These are phyloP conservation scores for Poeciliopsis presidionis DNA, from an alignment of 2,797 vertebrate species.

Conservation along the genomic window DNA sequence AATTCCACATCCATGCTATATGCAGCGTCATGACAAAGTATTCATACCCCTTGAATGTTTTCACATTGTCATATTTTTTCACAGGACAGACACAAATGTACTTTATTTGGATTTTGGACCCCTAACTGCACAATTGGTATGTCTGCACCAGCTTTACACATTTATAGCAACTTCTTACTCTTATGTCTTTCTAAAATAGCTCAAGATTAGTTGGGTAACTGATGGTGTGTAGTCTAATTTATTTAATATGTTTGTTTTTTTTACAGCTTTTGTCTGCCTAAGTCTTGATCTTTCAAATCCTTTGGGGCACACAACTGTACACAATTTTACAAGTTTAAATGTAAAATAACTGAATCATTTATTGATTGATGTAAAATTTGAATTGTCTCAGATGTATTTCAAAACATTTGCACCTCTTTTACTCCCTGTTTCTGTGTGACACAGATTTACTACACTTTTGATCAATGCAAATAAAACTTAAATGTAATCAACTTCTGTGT, in stretches of 20 bases:
- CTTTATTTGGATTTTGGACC: neutral
- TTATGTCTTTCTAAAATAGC: neutral
- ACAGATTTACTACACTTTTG: neutral
- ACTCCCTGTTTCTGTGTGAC: neutral
- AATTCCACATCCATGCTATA: neutral
- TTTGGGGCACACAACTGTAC: neutral
- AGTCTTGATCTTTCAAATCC: neutral
- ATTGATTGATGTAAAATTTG: neutral
- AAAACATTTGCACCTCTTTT: neutral
- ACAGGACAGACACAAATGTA: neutral
- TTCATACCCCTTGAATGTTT: neutral
- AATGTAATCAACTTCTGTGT: neutral
- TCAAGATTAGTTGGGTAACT: neutral
- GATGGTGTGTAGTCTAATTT: neutral
- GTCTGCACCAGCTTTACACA: neutral
- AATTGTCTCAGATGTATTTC: neutral
- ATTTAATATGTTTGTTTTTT: neutral
- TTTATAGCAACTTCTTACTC: neutral
- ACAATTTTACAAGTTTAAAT: neutral
- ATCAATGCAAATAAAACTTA: neutral
- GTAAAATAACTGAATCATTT: neutral
- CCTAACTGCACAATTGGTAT: neutral
- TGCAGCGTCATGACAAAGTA: neutral
- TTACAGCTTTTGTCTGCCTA: neutral
- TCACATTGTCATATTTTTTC: neutral